These are phyloP conservation scores for Pseudolycoriella hygida DNA, from an alignment of 2,888 invertebrate genomes.

Conservation along the genomic window DNA sequence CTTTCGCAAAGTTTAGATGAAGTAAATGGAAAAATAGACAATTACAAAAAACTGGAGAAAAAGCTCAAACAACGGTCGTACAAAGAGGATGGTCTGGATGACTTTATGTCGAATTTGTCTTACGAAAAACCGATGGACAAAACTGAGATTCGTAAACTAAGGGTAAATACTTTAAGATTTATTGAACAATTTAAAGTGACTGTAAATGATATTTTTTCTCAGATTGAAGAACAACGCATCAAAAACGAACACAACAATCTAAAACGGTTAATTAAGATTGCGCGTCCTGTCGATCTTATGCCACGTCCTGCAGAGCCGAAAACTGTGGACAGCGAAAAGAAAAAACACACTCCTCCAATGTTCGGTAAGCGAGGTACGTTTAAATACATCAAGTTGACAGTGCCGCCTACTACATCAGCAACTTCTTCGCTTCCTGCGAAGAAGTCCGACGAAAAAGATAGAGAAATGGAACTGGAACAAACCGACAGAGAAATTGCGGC, in stretches of 20 bases:
- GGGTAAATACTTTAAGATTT: conserved; percentile 22
- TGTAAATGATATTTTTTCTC: conserved; percentile 19
- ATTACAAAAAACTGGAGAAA: conserved; percentile 25
- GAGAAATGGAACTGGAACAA: conserved; percentile 36
- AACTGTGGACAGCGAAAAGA: conserved; percentile 8
- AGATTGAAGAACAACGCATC: too few relatives aligned
- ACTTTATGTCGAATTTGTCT: conserved; percentile 56
- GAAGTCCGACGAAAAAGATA: too few relatives aligned
- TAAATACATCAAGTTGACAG: background rate
- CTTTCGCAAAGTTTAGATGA: too few relatives aligned
- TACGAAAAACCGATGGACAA: conserved; percentile 42
- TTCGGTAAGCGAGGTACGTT: too few relatives aligned
- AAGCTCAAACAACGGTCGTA: conserved; percentile 17
- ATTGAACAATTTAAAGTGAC: too few relatives aligned
- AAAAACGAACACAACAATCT: too few relatives aligned
- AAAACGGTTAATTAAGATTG: too few relatives aligned
- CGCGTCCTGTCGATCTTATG: too few relatives aligned
- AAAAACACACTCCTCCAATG: conserved; percentile 24
- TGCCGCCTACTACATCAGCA: conserved; percentile 28
- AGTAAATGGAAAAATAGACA: too few relatives aligned
- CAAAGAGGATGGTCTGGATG: conserved; percentile 62
- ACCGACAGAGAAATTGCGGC: too few relatives aligned
- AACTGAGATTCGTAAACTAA: conserved; percentile 39
- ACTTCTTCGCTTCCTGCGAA: too few relatives aligned
- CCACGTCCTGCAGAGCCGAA: conserved; percentile 20